phyloP scores from a whole-genome alignment of 2,113 vertebrate genomes.

The Elephantulus edwardii region DNA sequence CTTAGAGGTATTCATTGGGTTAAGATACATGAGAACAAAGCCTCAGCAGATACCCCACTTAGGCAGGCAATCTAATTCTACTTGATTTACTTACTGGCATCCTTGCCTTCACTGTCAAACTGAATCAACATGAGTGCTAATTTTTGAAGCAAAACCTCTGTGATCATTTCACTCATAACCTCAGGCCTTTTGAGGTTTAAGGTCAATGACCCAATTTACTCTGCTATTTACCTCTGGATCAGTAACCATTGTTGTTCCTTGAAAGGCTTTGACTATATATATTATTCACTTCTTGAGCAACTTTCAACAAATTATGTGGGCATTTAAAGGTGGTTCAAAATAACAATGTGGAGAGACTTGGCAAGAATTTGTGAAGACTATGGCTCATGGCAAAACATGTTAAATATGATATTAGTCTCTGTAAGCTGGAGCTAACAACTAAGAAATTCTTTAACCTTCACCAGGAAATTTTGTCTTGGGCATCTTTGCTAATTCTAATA shows the following conservation, averaged over 20 bases:
- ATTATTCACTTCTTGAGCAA: not conserved
- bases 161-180: conserved; percentile 89
- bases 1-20: conserved; percentile 70
- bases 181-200: conserved; percentile 85
- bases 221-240: conserved; percentile 74
- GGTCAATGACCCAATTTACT: conserved; percentile 89
- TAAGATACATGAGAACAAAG: conserved; percentile 76
- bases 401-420: not conserved
- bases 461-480: not conserved
- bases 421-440: not conserved
- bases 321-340: not conserved
- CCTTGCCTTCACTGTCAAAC: conserved; percentile 88
- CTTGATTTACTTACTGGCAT: conserved; percentile 87
- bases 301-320: conserved; percentile 12
- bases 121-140: conserved; percentile 87
- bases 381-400: not conserved
- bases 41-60: conserved; percentile 85
- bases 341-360: conserved; percentile 44
- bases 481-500: not conserved
- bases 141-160: conserved; percentile 88
- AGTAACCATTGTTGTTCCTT: conserved; percentile 60
- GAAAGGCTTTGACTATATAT: not conserved
- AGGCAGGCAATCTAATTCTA: conserved; percentile 83
- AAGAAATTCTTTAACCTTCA: conserved; percentile 21
- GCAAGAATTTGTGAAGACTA: not conserved